Evolutionary conservation across 2,797 vertebrate species (phyloP), one percentile per base, ranked within the genome.

Genomic region (Mergus octosetaceus): DNA sequence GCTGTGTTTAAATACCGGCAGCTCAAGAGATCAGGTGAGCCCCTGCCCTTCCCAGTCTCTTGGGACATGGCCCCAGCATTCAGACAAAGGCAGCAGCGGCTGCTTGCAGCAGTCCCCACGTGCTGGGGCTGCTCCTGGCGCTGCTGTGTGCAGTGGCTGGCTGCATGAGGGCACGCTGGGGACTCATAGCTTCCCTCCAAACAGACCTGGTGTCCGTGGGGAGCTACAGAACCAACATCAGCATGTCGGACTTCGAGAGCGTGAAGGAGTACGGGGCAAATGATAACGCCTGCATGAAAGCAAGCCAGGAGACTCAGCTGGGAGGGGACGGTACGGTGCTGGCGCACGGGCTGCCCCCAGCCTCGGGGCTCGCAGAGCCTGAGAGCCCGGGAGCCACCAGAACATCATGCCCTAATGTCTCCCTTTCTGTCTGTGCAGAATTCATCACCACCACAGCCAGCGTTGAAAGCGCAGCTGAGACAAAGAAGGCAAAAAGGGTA

Each of bases 221-320:
- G 92, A 98, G 98, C 96, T 98, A 98, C 94, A 97, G 97, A 85
- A 98, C 98, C 0, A 97, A 98, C 81, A 98, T 98, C 58, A 98
- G 98, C 96, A 97, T 98, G 98, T 95, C 98, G 0, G 98, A 98
- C 83, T 97, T 98, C 0, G 97, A 97, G 61, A 97, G 96, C 21
- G 21, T 95, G 61, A 95, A 92, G 77, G 96, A 96, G 24, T 96
- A 93, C 32, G 71, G 97, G 1, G 95, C 86, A 10, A 97, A 81
- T 64, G 97, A 97, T 8, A 96, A 95, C 24, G 6, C 68, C 73
- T 97, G 90, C 1, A 22, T 25, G 24, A 70, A 64, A 2, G 88
- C 93, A 8, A 79, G 16, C 60, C 97, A 97, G 54, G 98, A 98
- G 91, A 97, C 97, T 1, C 43, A 88, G 10, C 43, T 97, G 0